phyloP scores from a whole-genome alignment of 1,140 invertebrate genomes.

The Leptopilina clavipes region DNA sequence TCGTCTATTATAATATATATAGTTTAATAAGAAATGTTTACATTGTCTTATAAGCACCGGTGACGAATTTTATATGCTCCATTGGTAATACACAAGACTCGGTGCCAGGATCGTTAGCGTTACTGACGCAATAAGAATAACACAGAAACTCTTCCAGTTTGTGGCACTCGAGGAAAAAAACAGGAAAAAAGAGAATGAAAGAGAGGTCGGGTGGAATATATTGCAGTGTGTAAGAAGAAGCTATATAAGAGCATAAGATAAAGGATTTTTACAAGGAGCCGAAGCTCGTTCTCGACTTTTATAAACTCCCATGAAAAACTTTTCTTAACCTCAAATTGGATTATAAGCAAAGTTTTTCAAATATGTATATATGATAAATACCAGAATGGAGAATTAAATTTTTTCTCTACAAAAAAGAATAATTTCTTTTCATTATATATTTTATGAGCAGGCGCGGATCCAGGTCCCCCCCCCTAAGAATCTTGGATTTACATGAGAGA shows the following conservation, averaged over 20 bases:
- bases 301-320: not conserved
- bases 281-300: not conserved
- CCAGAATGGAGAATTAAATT: too few relatives aligned
- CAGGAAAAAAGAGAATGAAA: not conserved
- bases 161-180: constrained; percentile 1
- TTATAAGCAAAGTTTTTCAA: not conserved
- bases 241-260: constrained; percentile 13
- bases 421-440: too few relatives aligned
- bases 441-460: too few relatives aligned
- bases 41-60: not conserved
- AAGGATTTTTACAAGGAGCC: constrained; percentile 15
- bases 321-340: not conserved
- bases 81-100: not conserved
- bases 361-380: too few relatives aligned
- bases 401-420: too few relatives aligned
- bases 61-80: constrained; percentile 14
- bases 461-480: too few relatives aligned
- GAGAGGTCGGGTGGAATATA: not conserved
- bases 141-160: constrained; percentile 6
- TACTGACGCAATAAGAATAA: constrained; percentile 19
- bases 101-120: constrained; percentile 17
- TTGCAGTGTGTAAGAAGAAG: not conserved
- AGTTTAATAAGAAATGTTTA: not conserved
- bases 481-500: too few relatives aligned
- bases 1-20: not conserved